These are phyloP conservation scores for Gortyna flavago DNA, from an alignment of 2,888 invertebrate genomes.

Conservation along the genomic window DNA sequence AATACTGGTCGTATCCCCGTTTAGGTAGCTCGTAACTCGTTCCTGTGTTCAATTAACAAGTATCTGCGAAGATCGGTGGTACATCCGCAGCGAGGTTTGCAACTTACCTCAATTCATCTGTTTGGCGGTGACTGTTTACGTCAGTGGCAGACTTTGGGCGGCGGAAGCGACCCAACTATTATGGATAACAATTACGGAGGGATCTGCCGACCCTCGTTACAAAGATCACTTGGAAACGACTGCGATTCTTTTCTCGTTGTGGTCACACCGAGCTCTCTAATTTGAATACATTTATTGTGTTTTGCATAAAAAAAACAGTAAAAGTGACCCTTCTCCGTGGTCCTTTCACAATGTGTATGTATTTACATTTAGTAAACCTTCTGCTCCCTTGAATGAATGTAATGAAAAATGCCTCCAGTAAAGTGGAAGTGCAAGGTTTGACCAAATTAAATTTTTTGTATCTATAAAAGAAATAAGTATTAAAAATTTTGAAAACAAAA, in stretches of 20 bases:
- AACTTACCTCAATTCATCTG: slow-evolving; percentile 67
- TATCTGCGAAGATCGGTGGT: slow-evolving; percentile 68
- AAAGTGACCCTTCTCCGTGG: slow-evolving; percentile 62
- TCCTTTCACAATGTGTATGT: slow-evolving; percentile 46
- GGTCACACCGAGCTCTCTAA: slow-evolving; percentile 67
- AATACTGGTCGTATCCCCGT: slow-evolving; percentile 64
- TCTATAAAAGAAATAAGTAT: background rate
- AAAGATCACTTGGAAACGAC: slow-evolving; percentile 72
- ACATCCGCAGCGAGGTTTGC: slow-evolving; percentile 58
- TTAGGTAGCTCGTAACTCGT: slow-evolving; percentile 61
- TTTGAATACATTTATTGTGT: slow-evolving; percentile 68
- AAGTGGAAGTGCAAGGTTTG: slow-evolving; percentile 15
- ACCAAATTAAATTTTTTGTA: slow-evolving; percentile 23
- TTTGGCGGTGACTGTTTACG: slow-evolving; percentile 68
- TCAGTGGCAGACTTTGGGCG: slow-evolving; percentile 66
- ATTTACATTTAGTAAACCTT: slow-evolving; percentile 55
- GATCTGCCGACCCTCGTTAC: slow-evolving; percentile 72
- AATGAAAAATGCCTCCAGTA: slow-evolving; percentile 47
- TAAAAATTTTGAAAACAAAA: background rate
- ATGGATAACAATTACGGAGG: slow-evolving; percentile 74
- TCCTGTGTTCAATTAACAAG: slow-evolving; percentile 72
- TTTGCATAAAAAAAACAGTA: slow-evolving; percentile 66
- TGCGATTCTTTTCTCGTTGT: slow-evolving; percentile 71
- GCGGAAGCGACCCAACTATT: slow-evolving; percentile 67
- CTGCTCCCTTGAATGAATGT: slow-evolving; percentile 44